Base-by-base conservation (phyloP, 2,888 invertebrate species). In the Hemistola chrysoprasaria region DNA sequence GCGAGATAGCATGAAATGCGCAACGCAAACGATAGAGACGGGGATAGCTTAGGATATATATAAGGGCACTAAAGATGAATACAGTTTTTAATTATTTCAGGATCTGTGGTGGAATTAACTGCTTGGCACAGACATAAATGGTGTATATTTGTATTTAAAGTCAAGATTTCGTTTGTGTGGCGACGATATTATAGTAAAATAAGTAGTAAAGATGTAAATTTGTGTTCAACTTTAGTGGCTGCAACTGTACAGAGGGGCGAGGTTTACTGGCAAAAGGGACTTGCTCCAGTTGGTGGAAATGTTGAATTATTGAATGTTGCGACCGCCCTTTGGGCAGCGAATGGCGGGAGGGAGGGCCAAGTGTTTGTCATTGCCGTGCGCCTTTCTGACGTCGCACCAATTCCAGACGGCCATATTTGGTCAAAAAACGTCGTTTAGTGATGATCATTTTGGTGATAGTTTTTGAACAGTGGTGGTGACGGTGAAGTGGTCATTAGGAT, bases 271-370 rank as follows among this genome's bases (percentile, higher is more conserved):
- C 41, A 76, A 74, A 72, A 78, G 67, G 78, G 46, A 62, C 56
- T 49, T 40, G 45, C 55, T 53, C 67, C 74, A 64, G 78, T 78
- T 80, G 84, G 84, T 70, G 50, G 69, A 53, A 44, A 47, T 61
- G 53, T 56, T 82, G 72, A 80, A 86, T 85, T 80, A 87, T 87
- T 83, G 69, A 85, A 77, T 69, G 65, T 51, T 50, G 53, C 78
- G 82, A 76, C 77, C 82, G 84, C 80, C 83, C 79, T 79, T 83
- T 82, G 68, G 78, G 75, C 78, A 64, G 79, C 71, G 73, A 76
- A 68, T 67, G 76, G 65, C 73, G 60, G 49, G 46, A 40, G 49
- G 39, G 40, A 52, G 44, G 53, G 50, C 48, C 44, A 35, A 47
- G 48, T 41, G 53, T 28, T 23, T 20, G 33, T 9, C 34, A 34